These are phyloP conservation scores for Heliconius nattereri DNA, from an alignment of 1,140 invertebrate species.

Conservation along the genomic window DNA sequence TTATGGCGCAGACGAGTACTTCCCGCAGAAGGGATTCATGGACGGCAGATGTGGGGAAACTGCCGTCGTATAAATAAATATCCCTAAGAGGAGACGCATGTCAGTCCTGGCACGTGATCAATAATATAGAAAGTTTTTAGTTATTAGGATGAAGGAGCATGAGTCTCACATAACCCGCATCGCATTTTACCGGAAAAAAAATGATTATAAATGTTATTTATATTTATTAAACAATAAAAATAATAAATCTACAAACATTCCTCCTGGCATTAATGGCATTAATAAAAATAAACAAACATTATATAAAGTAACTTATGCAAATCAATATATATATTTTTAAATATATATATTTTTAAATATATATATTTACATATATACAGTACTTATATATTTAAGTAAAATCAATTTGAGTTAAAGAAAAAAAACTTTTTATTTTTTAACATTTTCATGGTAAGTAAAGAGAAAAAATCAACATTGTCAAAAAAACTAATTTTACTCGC, in stretches of 20 bases:
- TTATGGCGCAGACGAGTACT: too few species aligned
- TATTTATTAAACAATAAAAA: background rate
- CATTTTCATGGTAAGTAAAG: background rate
- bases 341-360: slow-evolving; percentile 22
- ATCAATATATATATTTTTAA: background rate
- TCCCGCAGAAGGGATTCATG: too few species aligned
- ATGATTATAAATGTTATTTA: background rate
- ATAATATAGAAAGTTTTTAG: too few species aligned
- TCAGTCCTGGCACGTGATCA: too few species aligned
- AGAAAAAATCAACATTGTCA: background rate
- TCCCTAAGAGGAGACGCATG: too few species aligned
- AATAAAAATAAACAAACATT: background rate
- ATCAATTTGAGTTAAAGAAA: background rate
- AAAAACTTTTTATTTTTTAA: background rate
- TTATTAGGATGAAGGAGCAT: too few species aligned
- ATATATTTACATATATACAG: slow-evolving; percentile 28
- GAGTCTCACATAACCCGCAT: too few species aligned
- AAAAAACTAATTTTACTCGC: background rate
- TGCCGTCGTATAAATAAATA: too few species aligned
- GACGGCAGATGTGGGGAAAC: too few species aligned
- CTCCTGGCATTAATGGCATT: too few species aligned
- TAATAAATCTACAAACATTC: background rate
- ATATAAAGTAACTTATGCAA: background rate
- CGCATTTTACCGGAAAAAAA: too few species aligned
- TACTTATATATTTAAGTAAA: background rate